Evolutionary conservation across 2,113 vertebrate species (phyloP).

Genomic region (Reinhardtius hippoglossoides): DNA sequence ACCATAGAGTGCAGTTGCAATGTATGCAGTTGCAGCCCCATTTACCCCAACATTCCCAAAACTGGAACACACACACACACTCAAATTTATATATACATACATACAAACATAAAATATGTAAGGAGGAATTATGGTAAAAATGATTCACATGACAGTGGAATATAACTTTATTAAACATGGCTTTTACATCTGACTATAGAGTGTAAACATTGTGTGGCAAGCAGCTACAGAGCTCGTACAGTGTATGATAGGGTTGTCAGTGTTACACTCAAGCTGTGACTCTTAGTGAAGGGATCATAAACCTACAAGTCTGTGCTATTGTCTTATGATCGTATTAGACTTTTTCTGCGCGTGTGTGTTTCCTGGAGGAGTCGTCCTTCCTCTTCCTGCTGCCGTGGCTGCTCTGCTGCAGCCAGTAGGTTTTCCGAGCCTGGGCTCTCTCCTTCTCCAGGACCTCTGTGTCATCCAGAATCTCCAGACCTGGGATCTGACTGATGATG

Average conservation of each 20-base stretch:
- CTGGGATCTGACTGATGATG: slow-evolving; percentile 83
- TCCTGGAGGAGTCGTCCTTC: slow-evolving; percentile 63
- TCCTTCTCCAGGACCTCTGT: slow-evolving; percentile 81
- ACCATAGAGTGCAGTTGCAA: too few relatives aligned
- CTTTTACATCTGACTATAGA: slow-evolving; percentile 5
- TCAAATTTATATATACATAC: too few relatives aligned
- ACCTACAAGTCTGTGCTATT: background rate
- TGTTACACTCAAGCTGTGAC: background rate
- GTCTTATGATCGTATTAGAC: slow-evolving; percentile 10
- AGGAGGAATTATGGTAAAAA: too few relatives aligned
- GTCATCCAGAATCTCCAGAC: slow-evolving; percentile 82
- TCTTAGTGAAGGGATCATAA: too few relatives aligned
- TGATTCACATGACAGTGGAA: too few relatives aligned
- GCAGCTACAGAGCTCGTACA: background rate
- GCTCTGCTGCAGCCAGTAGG: slow-evolving; percentile 74
- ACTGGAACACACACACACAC: too few relatives aligned
- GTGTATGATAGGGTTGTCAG: background rate
- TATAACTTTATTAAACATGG: background rate
- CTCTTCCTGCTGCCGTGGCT: slow-evolving; percentile 60
- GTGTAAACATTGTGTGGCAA: background rate
- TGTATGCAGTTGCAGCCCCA: too few relatives aligned
- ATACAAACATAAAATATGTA: too few relatives aligned
- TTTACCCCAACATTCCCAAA: too few relatives aligned
- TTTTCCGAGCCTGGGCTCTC: slow-evolving; percentile 74
- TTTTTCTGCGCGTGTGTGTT: slow-evolving; percentile 40